A percentile compares a stretch with the other conserved stretches of the same genome.
phyloP scores from a whole-genome alignment of 1,140 invertebrate genomes.

The Brachionus asplanchnoidis region DNA sequence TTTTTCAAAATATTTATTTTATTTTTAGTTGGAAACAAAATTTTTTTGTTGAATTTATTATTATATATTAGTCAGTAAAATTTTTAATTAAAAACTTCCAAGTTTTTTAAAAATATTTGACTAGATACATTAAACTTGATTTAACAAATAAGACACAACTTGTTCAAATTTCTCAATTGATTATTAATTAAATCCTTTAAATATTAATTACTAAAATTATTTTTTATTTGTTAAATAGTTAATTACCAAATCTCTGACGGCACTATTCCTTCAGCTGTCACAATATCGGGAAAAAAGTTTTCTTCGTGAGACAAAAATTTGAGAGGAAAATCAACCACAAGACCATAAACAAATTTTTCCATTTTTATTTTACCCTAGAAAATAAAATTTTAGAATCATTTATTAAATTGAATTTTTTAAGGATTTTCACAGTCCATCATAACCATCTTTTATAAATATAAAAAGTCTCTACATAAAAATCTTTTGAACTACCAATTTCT shows the following conservation, averaged over 20 bases:
- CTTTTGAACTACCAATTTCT: no score
- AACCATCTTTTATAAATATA: no score
- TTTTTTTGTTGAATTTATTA: no score
- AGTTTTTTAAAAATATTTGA: neutral
- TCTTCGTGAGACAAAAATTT: conserved; percentile 30
- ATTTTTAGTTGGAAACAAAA: no score
- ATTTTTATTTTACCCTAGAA: neutral
- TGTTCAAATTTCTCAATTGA: neutral
- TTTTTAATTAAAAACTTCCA: no score
- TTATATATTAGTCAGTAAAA: no score
- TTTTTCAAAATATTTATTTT: neutral
- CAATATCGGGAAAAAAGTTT: conserved; percentile 38
- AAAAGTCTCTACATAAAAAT: no score
- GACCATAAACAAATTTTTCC: conserved; percentile 35
- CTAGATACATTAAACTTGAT: neutral
- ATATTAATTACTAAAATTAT: no score
- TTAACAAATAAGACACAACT: neutral
- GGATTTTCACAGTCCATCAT: no score
- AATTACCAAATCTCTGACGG: conserved; percentile 18
- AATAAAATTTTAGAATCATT: no score
- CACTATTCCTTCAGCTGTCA: conserved; percentile 32
- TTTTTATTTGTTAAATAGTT: neutral
- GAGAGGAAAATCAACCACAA: conserved; percentile 41
- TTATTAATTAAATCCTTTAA: no score
- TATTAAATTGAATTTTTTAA: no score